phyloP scores from a whole-genome alignment of 2,113 vertebrate species.

The Mus pahari region DNA sequence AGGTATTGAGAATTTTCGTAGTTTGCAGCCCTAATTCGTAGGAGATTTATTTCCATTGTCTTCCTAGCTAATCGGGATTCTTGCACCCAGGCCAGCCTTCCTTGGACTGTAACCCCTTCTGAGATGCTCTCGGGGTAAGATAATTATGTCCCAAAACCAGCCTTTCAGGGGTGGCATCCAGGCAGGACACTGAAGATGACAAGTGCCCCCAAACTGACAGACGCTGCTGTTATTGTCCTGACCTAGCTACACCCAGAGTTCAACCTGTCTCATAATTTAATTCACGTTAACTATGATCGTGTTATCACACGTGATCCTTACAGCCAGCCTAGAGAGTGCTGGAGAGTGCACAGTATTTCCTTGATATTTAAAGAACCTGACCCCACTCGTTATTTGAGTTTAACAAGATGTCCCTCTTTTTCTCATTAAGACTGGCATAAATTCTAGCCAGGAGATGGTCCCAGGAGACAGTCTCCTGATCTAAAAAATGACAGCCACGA shows the following conservation, averaged over 20 bases:
- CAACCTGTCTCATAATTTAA: conserved; percentile 64
- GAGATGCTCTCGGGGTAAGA: conserved; percentile 51
- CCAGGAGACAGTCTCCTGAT: background rate
- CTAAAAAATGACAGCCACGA: background rate
- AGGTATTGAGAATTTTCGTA: conserved; percentile 23
- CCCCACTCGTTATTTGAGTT: conserved; percentile 5
- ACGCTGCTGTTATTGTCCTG: conserved; percentile 73
- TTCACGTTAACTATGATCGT: conserved; percentile 77
- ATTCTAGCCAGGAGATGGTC: background rate
- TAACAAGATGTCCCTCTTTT: background rate
- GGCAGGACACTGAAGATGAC: conserved; percentile 77
- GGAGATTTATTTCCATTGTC: conserved; percentile 64
- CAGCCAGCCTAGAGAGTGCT: background rate
- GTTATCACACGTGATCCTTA: conserved; percentile 57
- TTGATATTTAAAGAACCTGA: conserved; percentile 10
- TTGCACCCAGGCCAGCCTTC: conserved; percentile 63
- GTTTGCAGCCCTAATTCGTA: background rate
- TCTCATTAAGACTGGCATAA: background rate
- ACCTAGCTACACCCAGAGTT: conserved; percentile 21
- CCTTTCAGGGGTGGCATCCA: conserved; percentile 71
- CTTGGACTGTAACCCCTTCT: conserved; percentile 69
- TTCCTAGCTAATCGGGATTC: conserved; percentile 47
- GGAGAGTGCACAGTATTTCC: background rate
- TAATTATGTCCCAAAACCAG: conserved; percentile 64
- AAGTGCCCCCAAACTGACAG: conserved; percentile 72